These are phyloP conservation scores for Penaeus japonicus DNA, from an alignment of 1,140 invertebrate genomes.

Conservation along the genomic window DNA sequence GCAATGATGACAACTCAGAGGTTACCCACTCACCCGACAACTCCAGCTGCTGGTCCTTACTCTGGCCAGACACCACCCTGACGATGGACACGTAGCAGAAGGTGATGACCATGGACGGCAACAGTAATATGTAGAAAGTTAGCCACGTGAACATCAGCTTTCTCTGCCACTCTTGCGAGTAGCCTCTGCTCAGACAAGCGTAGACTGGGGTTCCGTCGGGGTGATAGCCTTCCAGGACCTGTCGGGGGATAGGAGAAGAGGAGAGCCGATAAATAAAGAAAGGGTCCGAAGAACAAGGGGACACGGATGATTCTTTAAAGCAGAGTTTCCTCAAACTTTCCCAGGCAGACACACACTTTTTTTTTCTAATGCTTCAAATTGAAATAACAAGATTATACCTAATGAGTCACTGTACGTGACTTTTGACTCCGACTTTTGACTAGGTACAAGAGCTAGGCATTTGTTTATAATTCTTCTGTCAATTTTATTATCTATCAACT, in stretches of 20 bases:
- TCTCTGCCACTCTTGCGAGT: constrained; percentile 30
- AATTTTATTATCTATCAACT: too few species aligned
- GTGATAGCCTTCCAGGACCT: constrained; percentile 34
- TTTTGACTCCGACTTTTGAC: too few species aligned
- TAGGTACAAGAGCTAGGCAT: too few species aligned
- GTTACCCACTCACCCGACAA: background rate
- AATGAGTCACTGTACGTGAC: too few species aligned
- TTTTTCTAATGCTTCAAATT: too few species aligned
- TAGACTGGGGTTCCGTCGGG: constrained; percentile 25
- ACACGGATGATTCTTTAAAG: background rate
- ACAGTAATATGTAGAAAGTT: constrained; percentile 25
- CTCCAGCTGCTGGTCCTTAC: background rate
- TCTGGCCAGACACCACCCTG: constrained; percentile 11
- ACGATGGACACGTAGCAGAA: constrained; percentile 38
- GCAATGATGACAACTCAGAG: background rate
- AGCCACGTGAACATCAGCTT: constrained; percentile 35
- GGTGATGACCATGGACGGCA: constrained; percentile 23
- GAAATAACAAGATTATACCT: too few species aligned
- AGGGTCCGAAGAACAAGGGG: background rate
- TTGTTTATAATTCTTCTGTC: too few species aligned
- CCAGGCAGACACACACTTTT: background rate
- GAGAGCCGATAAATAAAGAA: background rate
- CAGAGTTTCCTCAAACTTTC: background rate
- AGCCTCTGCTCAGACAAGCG: constrained; percentile 23
- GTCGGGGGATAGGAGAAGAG: background rate